Conservation (phyloP, 2,113 vertebrate genomes). For the Xenopus tropicalis region DNA sequence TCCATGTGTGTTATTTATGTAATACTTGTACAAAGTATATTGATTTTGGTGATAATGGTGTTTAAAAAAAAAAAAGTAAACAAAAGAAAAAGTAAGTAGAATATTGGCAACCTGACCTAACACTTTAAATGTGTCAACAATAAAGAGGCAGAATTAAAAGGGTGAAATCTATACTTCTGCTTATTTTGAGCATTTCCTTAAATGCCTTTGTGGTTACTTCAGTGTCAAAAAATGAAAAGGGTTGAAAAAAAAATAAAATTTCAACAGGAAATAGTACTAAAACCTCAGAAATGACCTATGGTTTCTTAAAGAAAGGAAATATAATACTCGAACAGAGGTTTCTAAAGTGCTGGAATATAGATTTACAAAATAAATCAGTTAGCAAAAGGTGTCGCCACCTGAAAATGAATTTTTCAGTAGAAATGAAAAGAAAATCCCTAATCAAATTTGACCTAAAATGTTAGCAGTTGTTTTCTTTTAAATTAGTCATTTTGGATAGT, state of each 20-base stretch:
- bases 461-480: conserved; percentile 36
- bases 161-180: neutral
- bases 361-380: conserved; percentile 37
- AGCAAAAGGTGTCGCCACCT: conserved; percentile 28
- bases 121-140: too few species aligned
- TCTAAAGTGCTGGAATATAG: conserved; percentile 39
- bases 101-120: too few species aligned
- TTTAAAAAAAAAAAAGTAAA: too few species aligned
- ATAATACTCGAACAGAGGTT: conserved; percentile 29
- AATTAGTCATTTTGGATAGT: conserved; percentile 15
- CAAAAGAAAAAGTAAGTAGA: too few species aligned
- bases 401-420: conserved; percentile 33
- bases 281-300: conserved; percentile 22
- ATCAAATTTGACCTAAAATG: neutral
- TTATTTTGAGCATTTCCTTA: conserved; percentile 22
- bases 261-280: conserved; percentile 23
- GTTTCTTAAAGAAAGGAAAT: conserved; percentile 23
- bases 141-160: neutral
- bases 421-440: neutral
- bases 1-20: too few species aligned
- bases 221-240: conserved; percentile 26
- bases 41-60: too few species aligned
- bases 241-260: conserved; percentile 37
- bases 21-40: too few species aligned
- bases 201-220: conserved; percentile 37